A percentile compares a stretch with the other conserved stretches of the same genome.
Evolutionary conservation across 2,113 vertebrate genomes (phyloP).

Genomic region (Clinocottus analis): DNA sequence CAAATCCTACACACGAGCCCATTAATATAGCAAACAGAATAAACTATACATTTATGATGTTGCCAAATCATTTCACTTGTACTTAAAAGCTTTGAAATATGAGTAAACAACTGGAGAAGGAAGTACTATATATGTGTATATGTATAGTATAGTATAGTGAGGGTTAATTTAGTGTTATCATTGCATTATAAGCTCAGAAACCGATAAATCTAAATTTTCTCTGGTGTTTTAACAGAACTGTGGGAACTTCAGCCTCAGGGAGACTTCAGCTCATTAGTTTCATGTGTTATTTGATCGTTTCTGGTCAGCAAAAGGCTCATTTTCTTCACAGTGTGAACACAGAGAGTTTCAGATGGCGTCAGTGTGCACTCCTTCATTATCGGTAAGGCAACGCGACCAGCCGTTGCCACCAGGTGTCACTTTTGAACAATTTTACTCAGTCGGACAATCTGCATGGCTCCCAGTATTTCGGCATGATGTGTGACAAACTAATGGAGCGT

Average conservation of each 20-base stretch:
- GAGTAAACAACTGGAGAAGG: not conserved
- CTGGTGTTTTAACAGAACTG: too few species aligned
- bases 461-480: not conserved
- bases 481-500: not conserved
- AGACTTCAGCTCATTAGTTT: not conserved
- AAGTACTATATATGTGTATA: too few species aligned
- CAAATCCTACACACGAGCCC: not conserved
- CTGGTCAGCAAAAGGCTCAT: not conserved
- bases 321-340: not conserved
- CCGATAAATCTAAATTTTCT: not conserved
- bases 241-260: not conserved
- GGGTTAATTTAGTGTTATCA: not conserved
- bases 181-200: not conserved
- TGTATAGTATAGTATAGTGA: too few species aligned
- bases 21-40: not conserved
- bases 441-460: not conserved
- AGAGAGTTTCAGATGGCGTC: not conserved
- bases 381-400: not conserved
- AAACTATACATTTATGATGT: not conserved
- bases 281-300: not conserved
- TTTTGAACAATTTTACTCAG: conserved; percentile 14
- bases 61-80: not conserved
- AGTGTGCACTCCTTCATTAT: not conserved
- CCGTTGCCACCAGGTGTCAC: conserved; percentile 58
- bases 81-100: not conserved